These are phyloP conservation scores for Phenganax marumi DNA, from an alignment of 92 coral and sea anemone species.

Conservation along the genomic window DNA sequence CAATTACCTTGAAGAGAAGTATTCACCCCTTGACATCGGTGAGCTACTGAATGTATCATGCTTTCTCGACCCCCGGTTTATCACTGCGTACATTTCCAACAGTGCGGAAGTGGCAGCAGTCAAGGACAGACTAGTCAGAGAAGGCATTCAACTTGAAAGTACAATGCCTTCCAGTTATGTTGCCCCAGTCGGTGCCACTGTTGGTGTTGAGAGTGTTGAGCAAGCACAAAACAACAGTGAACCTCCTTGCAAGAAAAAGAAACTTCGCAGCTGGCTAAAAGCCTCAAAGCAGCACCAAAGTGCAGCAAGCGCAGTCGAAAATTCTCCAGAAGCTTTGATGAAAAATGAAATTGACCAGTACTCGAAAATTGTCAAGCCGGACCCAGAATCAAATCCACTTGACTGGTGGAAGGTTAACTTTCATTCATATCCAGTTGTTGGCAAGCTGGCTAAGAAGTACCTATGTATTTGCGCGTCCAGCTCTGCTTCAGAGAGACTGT, in stretches of 20 bases:
- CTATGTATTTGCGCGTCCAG: slow-evolving; percentile 23
- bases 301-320: background rate
- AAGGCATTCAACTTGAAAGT: slow-evolving; percentile 15
- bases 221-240: background rate
- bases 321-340: background rate
- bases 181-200: slow-evolving; percentile 4
- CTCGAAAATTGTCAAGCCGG: slow-evolving; percentile 5
- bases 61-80: slow-evolving; percentile 21
- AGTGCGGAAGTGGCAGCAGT: too few relatives aligned
- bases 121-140: slow-evolving; percentile 9
- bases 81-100: slow-evolving; percentile 18
- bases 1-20: slow-evolving; percentile 25
- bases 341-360: background rate
- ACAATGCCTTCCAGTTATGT: background rate
- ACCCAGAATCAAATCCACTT: slow-evolving; percentile 2
- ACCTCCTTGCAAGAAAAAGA: slow-evolving; percentile 7
- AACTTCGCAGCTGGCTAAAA: slow-evolving; percentile 10
- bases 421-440: slow-evolving; percentile 1
- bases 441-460: slow-evolving; percentile 17
- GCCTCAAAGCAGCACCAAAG: slow-evolving; percentile 8
- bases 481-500: slow-evolving; percentile 27
- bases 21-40: slow-evolving; percentile 24
- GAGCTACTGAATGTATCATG: slow-evolving; percentile 20
- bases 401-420: slow-evolving; percentile 9
- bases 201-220: slow-evolving; percentile 8